Conservation (phyloP, 2,113 vertebrate genomes). For the Sylvia atricapilla region DNA sequence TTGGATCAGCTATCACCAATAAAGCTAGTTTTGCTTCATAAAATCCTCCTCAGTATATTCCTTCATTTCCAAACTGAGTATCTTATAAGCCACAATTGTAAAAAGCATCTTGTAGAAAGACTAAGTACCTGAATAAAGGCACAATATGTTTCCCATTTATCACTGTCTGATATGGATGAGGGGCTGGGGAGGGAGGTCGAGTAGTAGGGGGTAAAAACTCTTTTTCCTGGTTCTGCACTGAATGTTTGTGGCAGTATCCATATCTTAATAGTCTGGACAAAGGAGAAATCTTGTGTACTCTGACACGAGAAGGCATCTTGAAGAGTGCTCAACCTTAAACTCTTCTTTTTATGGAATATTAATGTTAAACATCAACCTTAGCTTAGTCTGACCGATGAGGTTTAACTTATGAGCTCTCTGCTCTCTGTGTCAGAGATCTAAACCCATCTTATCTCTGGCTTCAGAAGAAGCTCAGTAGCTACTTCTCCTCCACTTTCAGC, state of each 20-base stretch:
- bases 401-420: neutral
- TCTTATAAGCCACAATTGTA: constrained; percentile 24
- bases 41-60: constrained; percentile 4
- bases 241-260: neutral
- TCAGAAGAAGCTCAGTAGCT: neutral
- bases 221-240: neutral
- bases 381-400: neutral
- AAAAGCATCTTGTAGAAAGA: constrained; percentile 18
- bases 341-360: neutral
- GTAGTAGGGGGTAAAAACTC: neutral
- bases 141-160: neutral
- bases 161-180: neutral
- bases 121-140: neutral
- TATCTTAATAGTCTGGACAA: neutral
- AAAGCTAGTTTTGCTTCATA: constrained; percentile 51
- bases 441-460: neutral
- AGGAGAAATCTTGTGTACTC: neutral
- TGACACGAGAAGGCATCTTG: neutral
- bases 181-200: fast-evolving
- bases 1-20: constrained; percentile 43
- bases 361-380: neutral
- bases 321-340: neutral
- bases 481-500: neutral
- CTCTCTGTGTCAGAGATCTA: neutral
- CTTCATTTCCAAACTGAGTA: constrained; percentile 3